Conservation (phyloP, 2,113 vertebrate genomes). For the Eidolon helvum region DNA sequence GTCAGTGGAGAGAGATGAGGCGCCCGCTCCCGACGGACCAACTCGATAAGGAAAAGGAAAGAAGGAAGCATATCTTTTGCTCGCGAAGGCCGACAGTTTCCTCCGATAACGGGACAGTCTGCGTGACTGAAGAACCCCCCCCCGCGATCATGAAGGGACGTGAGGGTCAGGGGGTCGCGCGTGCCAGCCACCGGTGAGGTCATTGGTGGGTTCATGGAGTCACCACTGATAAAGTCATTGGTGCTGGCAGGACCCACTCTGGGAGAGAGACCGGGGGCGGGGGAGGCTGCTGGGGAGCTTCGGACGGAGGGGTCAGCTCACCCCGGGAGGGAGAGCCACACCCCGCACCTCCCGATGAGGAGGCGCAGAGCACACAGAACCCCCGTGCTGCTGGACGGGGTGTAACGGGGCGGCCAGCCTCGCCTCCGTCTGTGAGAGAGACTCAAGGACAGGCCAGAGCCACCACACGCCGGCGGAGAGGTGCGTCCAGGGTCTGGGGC, state of each 20-base stretch:
- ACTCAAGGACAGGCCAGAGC: neutral
- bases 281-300: neutral
- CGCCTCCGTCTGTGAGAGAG: neutral
- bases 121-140: fast-evolving
- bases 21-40: fast-evolving
- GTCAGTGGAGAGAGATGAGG: fast-evolving
- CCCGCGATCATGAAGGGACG: fast-evolving
- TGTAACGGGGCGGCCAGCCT: fast-evolving
- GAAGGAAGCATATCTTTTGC: neutral
- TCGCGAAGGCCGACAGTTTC: fast-evolving
- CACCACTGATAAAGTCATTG: fast-evolving
- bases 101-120: neutral
- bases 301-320: neutral
- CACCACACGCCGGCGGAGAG: neutral
- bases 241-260: neutral
- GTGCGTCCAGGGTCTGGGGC: fast-evolving
- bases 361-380: fast-evolving
- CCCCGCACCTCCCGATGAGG: neutral
- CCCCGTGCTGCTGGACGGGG: too few species aligned
- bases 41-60: neutral
- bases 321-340: fast-evolving
- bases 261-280: neutral
- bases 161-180: neutral
- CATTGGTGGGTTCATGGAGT: neutral
- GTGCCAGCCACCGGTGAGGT: neutral